Conservation (phyloP, 2,113 vertebrate species). For the crab-eating macaque (Macaca fascicularis) region DNA sequence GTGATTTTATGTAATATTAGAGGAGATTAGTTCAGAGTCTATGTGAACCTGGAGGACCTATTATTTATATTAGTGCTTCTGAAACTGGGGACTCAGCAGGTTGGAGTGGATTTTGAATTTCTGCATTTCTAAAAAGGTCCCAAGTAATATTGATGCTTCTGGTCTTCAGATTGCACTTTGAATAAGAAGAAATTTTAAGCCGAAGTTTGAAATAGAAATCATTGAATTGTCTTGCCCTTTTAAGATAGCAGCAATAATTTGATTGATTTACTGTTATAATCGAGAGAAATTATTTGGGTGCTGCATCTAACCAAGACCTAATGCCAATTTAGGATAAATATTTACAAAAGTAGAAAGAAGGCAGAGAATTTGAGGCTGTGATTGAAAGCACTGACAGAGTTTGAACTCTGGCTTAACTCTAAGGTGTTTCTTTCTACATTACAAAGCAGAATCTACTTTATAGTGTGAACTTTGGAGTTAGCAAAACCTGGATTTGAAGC, state of each 20-base stretch:
- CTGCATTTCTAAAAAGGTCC: not conserved
- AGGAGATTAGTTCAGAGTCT: not conserved
- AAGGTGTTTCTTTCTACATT: not conserved
- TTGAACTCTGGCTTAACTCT: not conserved
- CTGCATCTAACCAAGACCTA: not conserved
- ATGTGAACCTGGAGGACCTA: not conserved
- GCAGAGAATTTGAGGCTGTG: not conserved
- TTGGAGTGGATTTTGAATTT: not conserved
- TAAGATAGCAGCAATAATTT: not conserved
- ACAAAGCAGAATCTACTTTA: not conserved
- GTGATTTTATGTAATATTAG: not conserved
- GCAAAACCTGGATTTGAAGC: not conserved
- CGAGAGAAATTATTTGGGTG: constrained; percentile 1
- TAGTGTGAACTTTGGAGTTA: not conserved
- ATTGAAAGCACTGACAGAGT: constrained; percentile 2
- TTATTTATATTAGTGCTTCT: not conserved
- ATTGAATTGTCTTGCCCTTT: not conserved
- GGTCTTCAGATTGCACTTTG: not conserved
- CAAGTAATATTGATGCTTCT: not conserved
- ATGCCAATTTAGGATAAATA: not conserved
- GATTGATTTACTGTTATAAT: not conserved
- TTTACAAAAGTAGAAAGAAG: constrained; percentile 2
- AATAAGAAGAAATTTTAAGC: not conserved
- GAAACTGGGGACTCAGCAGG: not conserved
- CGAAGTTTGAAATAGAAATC: not conserved